A percentile compares a stretch with the other conserved stretches of the same genome.
These are phyloP conservation scores for Chrysolina oricalcia DNA, from an alignment of 2,888 invertebrate species.

Conservation along the genomic window DNA sequence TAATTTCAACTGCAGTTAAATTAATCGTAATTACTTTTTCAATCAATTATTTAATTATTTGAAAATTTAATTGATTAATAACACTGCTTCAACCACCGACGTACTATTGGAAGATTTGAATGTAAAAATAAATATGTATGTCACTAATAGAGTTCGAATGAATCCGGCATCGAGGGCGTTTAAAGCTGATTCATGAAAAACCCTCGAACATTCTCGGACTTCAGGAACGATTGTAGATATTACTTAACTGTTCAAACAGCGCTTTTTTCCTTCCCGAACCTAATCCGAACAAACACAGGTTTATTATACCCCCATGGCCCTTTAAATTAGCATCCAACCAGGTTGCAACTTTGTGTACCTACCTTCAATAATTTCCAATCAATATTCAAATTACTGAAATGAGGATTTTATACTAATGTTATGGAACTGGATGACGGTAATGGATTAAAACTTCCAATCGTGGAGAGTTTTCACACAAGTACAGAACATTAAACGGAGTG, in stretches of 20 bases:
- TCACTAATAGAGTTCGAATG: not conserved
- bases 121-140: no score
- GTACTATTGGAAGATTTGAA: no score
- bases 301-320: conserved; percentile 28
- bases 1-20: no score
- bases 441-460: conserved; percentile 22
- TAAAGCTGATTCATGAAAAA: not conserved
- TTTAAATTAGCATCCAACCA: conserved; percentile 16
- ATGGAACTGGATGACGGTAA: conserved; percentile 24
- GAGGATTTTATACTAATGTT: conserved; percentile 35
- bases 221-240: not conserved
- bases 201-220: conserved; percentile 3
- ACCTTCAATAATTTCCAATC: conserved; percentile 29
- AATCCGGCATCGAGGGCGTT: not conserved
- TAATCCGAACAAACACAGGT: conserved; percentile 22
- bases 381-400: conserved; percentile 34
- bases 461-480: conserved; percentile 22
- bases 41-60: no score
- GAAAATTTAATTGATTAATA: no score
- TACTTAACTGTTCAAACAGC: not conserved
- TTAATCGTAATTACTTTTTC: no score
- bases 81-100: no score
- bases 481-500: not conserved
- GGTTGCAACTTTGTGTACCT: conserved; percentile 28
- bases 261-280: conserved; percentile 28